phyloP scores from a whole-genome alignment of 2,888 invertebrate species.

The Abscondita cerata region DNA sequence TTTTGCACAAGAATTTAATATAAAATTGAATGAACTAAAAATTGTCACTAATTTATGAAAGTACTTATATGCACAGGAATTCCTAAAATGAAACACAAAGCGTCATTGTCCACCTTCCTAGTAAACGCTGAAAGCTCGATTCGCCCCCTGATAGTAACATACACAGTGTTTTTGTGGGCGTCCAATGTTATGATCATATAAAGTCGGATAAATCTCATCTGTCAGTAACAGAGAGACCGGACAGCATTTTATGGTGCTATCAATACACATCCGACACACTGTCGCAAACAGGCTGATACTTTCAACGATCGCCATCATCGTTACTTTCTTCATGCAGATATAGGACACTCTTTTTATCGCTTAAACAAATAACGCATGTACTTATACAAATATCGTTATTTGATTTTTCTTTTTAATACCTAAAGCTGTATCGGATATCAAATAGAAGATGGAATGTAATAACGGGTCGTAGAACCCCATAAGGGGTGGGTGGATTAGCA shows the following conservation, averaged over 20 bases:
- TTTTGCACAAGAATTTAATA: too few species aligned
- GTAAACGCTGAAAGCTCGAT: slow-evolving; percentile 19
- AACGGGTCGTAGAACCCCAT: slow-evolving; percentile 34
- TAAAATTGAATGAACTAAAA: too few species aligned
- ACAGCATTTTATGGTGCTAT: slow-evolving; percentile 58
- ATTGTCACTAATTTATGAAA: too few species aligned
- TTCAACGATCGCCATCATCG: slow-evolving; percentile 12
- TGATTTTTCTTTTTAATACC: slow-evolving; percentile 19
- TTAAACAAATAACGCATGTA: too few species aligned
- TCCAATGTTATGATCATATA: slow-evolving; percentile 47
- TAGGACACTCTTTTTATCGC: neutral
- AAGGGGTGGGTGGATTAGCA: slow-evolving; percentile 38
- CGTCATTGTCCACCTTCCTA: slow-evolving; percentile 14
- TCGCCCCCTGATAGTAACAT: slow-evolving; percentile 25
- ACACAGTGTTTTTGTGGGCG: slow-evolving; percentile 51
- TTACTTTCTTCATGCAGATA: slow-evolving; percentile 4
- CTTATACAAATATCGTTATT: too few species aligned
- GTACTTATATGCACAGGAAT: too few species aligned
- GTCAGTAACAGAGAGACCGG: slow-evolving; percentile 54
- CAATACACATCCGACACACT: slow-evolving; percentile 59
- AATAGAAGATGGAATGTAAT: slow-evolving; percentile 47
- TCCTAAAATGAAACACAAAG: neutral
- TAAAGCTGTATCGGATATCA: slow-evolving; percentile 36
- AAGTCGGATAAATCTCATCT: slow-evolving; percentile 57
- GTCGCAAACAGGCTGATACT: slow-evolving; percentile 49